Conservation (phyloP, 2,797 vertebrate species). For the Peromyscus aztecus region DNA sequence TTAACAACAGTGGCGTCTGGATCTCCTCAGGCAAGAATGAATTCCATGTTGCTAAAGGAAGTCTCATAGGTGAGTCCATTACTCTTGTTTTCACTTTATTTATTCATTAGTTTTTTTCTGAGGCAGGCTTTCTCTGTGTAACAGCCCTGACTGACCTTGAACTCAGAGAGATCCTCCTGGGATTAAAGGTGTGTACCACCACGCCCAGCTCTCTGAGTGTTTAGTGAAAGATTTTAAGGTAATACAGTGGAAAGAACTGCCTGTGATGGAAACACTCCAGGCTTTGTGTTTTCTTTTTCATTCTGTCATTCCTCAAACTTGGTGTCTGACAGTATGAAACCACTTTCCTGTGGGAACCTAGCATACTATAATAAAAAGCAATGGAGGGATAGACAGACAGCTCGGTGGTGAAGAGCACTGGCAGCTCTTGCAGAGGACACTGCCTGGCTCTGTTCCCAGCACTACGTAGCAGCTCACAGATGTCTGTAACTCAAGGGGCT, state of each 20-base stretch:
- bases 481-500: neutral
- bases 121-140: neutral
- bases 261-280: fast-evolving
- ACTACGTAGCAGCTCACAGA: neutral
- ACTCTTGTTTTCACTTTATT: neutral
- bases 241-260: fast-evolving
- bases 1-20: constrained; percentile 94
- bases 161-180: too few species aligned
- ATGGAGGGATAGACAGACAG: neutral
- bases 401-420: neutral
- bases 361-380: neutral
- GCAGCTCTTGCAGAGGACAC: neutral
- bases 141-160: neutral
- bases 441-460: neutral
- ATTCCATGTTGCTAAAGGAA: constrained; percentile 96
- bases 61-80: constrained; percentile 92
- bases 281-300: neutral
- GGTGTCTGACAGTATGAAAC: neutral
- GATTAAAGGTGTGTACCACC: neutral
- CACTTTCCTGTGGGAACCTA: neutral
- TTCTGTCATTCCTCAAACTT: neutral
- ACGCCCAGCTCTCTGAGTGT: neutral
- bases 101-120: neutral
- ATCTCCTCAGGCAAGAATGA: constrained; percentile 97
- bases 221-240: neutral